Conservation (phyloP, 2,888 invertebrate genomes). For the Calameuta pallipes region DNA sequence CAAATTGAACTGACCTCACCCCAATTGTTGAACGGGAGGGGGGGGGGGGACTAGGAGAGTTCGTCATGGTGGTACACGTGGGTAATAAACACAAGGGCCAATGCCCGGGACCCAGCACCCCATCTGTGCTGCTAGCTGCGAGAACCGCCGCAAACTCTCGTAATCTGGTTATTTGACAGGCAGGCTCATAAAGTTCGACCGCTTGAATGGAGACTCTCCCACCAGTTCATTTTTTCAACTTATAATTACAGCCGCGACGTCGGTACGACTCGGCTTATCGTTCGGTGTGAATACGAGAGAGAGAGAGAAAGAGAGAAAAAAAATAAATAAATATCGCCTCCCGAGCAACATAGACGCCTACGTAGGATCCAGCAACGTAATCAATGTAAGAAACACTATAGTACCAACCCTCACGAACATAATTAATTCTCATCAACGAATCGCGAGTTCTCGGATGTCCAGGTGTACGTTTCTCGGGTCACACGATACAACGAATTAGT, state of each 20-base stretch:
- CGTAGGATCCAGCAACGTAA: not conserved
- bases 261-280: not conserved
- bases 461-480: not conserved
- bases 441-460: not conserved
- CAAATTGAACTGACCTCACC: slow-evolving; percentile 20
- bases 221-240: slow-evolving; percentile 25
- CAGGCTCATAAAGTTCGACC: slow-evolving; percentile 24
- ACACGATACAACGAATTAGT: not conserved
- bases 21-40: not conserved
- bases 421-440: not conserved
- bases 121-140: slow-evolving; percentile 2
- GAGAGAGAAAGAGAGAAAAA: too few relatives aligned
- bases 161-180: slow-evolving; percentile 25
- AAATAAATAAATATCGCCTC: not conserved
- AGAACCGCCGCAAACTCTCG: not conserved
- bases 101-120: not conserved
- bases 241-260: slow-evolving; percentile 23
- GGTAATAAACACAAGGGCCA: slow-evolving; percentile 6
- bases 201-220: slow-evolving; percentile 26
- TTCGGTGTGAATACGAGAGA: not conserved
- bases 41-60: not conserved
- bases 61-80: not conserved
- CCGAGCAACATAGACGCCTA: not conserved
- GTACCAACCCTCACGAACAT: not conserved
- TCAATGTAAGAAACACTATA: not conserved